Evolutionary conservation across 2,113 vertebrate genomes (phyloP).

Genomic region (Gymnarchus niloticus): DNA sequence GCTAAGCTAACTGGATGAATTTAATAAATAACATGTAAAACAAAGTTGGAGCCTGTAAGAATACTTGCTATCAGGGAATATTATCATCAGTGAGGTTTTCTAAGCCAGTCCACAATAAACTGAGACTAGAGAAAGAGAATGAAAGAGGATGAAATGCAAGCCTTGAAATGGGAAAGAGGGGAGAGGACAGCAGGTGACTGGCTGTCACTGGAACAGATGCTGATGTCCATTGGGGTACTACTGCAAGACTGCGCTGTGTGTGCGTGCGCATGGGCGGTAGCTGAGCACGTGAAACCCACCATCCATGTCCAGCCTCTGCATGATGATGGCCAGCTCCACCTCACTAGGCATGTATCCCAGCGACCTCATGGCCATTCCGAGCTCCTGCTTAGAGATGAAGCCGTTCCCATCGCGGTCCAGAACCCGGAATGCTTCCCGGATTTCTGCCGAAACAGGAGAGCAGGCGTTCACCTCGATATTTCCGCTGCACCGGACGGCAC

Average conservation of each 20-base stretch:
- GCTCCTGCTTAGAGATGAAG: slow-evolving; percentile 98
- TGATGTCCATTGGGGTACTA: too few species aligned
- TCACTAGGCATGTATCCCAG: slow-evolving; percentile 98
- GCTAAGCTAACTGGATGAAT: not conserved
- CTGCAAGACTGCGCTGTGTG: not conserved
- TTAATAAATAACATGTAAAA: not conserved
- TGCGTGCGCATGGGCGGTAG: not conserved
- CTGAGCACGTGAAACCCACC: slow-evolving; percentile 65
- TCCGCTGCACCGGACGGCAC: not conserved
- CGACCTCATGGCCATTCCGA: slow-evolving; percentile 98
- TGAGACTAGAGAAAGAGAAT: too few species aligned
- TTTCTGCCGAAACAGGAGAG: slow-evolving; percentile 72
- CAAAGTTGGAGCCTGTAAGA: not conserved
- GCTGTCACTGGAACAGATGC: too few species aligned
- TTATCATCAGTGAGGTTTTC: not conserved
- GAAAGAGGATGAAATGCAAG: too few species aligned
- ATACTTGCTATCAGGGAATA: not conserved
- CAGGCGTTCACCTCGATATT: slow-evolving; percentile 34
- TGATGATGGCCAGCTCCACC: slow-evolving; percentile 98
- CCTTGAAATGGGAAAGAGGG: too few species aligned
- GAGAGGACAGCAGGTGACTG: too few species aligned
- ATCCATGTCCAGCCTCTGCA: slow-evolving; percentile 98
- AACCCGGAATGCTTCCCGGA: slow-evolving; percentile 92
- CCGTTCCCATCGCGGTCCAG: slow-evolving; percentile 96
- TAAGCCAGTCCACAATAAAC: too few species aligned